phyloP scores from a whole-genome alignment of 92 coral and sea anemone genomes.

The Galaxea fascicularis region DNA sequence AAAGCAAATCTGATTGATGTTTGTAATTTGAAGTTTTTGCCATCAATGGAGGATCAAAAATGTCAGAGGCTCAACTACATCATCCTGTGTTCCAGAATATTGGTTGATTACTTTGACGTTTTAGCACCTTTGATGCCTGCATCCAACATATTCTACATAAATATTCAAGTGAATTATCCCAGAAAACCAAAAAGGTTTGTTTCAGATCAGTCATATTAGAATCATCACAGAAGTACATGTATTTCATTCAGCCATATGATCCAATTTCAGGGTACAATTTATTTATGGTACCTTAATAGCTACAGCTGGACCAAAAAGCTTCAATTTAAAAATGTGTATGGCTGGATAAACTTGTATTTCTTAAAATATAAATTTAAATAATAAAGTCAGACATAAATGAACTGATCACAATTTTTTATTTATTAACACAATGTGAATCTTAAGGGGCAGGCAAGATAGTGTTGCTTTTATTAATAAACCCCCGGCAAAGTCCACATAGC shows the following conservation, averaged over 20 bases:
- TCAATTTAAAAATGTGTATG: conserved; percentile 2
- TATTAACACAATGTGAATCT: conserved; percentile 1
- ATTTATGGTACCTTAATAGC: not conserved
- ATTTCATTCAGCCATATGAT: not conserved
- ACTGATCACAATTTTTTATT: not conserved
- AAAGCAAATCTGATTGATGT: too few relatives aligned
- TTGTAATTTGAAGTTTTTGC: too few relatives aligned
- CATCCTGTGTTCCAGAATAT: too few relatives aligned
- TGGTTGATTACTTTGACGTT: too few relatives aligned
- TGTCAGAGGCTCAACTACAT: too few relatives aligned
- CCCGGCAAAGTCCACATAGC: conserved; percentile 1
- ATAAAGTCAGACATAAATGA: conserved; percentile 8
- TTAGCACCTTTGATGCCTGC: too few relatives aligned
- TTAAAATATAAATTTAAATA: not conserved
- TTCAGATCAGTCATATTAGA: not conserved
- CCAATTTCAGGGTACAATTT: not conserved
- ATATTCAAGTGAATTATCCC: conserved; percentile 12
- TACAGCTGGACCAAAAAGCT: conserved; percentile 2
- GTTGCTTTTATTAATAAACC: conserved; percentile 5
- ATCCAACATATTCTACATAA: too few relatives aligned
- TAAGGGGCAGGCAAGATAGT: not conserved
- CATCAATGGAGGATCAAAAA: too few relatives aligned
- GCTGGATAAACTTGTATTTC: conserved; percentile 1
- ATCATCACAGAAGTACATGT: not conserved
- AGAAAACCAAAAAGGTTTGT: too few relatives aligned